phyloP scores from a whole-genome alignment of 2,113 vertebrate genomes.

The Amblyornis subalaris region DNA sequence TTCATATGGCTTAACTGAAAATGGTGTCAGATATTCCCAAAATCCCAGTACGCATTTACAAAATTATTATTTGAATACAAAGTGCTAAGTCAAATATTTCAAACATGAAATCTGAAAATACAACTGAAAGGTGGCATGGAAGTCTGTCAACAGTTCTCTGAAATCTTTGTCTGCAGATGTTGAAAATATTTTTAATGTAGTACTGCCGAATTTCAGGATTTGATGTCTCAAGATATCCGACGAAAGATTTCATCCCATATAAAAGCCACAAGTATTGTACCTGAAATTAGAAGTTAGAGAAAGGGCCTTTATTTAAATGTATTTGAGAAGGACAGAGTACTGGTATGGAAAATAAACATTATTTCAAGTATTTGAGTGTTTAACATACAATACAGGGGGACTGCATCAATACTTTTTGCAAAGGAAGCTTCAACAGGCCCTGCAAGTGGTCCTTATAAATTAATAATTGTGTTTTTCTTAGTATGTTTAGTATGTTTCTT shows the following conservation, averaged over 20 bases:
- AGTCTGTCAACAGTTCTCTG: not conserved
- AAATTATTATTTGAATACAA: not conserved
- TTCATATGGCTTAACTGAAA: not conserved
- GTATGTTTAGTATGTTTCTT: too few relatives aligned
- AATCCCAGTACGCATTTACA: not conserved
- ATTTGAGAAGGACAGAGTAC: not conserved
- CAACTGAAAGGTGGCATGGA: not conserved
- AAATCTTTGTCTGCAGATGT: not conserved
- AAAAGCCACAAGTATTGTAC: constrained; percentile 53
- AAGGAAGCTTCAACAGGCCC: not conserved
- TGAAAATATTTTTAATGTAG: not conserved
- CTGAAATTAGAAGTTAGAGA: constrained; percentile 25
- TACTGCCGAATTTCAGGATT: not conserved
- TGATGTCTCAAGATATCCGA: not conserved
- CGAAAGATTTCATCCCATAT: constrained; percentile 52
- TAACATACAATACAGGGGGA: not conserved
- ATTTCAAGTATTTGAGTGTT: not conserved
- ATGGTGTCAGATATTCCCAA: not conserved
- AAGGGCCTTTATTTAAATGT: not conserved
- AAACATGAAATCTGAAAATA: not conserved
- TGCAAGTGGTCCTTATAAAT: not conserved
- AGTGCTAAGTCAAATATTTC: not conserved
- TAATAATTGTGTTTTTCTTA: not conserved
- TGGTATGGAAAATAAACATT: not conserved
- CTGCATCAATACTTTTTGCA: not conserved